phyloP scores from a whole-genome alignment of 2,888 invertebrate genomes.

The Ramazzottius varieornatus region DNA sequence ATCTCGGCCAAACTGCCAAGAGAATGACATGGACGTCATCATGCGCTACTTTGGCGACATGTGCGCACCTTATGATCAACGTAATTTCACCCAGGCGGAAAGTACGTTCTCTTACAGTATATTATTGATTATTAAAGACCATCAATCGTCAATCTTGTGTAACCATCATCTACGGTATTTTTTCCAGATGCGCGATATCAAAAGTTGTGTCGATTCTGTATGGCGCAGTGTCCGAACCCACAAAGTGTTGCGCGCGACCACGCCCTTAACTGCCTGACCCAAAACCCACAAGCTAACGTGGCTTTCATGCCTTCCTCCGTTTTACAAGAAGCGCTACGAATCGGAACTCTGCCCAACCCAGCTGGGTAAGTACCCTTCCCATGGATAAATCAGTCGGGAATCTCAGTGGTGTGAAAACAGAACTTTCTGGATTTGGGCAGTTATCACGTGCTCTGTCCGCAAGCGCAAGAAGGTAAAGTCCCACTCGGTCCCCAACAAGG shows the following conservation, averaged over 20 bases:
- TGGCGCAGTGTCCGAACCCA: not conserved
- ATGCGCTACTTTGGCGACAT: not conserved
- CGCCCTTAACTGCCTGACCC: not conserved
- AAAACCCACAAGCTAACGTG: not conserved
- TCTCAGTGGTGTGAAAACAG: too few relatives aligned
- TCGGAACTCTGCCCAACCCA: not conserved
- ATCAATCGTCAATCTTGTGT: too few relatives aligned
- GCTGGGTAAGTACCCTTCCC: not conserved
- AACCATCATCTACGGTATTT: too few relatives aligned
- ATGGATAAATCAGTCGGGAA: too few relatives aligned
- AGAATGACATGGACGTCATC: not conserved
- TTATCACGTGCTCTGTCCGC: not conserved
- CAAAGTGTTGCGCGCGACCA: not conserved
- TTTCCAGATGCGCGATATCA: not conserved
- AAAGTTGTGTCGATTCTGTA: not conserved
- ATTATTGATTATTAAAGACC: not conserved
- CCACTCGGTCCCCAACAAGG: not conserved
- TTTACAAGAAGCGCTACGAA: not conserved
- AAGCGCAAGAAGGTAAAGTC: not conserved
- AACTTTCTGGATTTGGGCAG: too few relatives aligned
- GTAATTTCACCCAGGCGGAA: not conserved
- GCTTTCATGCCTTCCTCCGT: not conserved
- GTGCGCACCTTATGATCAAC: not conserved
- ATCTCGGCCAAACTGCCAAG: not conserved
- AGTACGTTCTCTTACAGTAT: not conserved